Percentiles rank a stretch among this genome's conserved stretches.
Evolutionary conservation across 2,797 vertebrate species (phyloP).

Genomic region (Sebastes variabilis): DNA sequence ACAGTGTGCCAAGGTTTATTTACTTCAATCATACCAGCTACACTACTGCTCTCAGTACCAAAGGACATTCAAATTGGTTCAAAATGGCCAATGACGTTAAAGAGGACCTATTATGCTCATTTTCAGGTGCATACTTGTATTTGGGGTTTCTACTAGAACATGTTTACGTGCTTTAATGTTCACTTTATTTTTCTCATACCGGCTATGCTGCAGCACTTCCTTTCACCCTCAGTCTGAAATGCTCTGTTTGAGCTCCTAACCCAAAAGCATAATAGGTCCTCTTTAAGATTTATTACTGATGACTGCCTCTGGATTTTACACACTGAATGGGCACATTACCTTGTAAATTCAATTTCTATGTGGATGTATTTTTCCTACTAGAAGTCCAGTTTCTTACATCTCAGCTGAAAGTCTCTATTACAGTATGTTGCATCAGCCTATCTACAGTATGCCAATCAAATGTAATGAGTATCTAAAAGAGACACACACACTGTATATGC

Average conservation of each 20-base stretch:
- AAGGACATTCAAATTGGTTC: not conserved
- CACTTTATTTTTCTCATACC: no score
- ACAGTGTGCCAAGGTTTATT: not conserved
- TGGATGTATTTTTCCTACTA: not conserved
- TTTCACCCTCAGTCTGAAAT: no score
- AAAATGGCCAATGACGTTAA: not conserved
- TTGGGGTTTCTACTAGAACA: no score
- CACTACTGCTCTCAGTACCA: not conserved
- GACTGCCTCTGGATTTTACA: not conserved
- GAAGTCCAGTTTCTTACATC: not conserved
- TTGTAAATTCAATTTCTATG: not conserved
- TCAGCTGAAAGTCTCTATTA: constrained; percentile 1
- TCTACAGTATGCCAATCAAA: not conserved
- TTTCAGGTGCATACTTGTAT: no score
- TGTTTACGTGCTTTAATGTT: no score
- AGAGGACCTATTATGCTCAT: no score
- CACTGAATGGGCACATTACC: not conserved
- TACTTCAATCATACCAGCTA: not conserved
- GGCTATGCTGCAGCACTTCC: no score
- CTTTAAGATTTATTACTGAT: not conserved
- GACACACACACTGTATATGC: not conserved
- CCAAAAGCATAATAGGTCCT: no score
- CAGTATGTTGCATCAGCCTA: constrained; percentile 22
- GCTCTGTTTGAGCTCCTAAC: no score
- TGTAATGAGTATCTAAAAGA: not conserved